Percentiles rank a stretch among this genome's conserved stretches.
phyloP scores from a whole-genome alignment of 2,113 vertebrate genomes.

The Sarotherodon lohbergeri region DNA sequence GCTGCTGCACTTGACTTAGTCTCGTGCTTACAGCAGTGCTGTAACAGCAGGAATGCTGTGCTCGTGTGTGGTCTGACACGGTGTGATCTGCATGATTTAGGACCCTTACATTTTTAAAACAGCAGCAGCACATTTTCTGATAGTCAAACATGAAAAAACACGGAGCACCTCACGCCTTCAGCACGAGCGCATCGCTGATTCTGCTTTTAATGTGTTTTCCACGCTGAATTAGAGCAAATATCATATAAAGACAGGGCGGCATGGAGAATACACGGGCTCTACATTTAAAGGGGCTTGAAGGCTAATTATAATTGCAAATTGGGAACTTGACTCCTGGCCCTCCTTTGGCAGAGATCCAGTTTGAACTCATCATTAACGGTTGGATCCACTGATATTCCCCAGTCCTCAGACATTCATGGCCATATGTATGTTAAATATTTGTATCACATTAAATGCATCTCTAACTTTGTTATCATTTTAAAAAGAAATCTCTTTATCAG shows the following conservation, averaged over 20 bases:
- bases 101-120: conserved; percentile 1
- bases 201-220: conserved; percentile 20
- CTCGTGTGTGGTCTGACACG: background rate
- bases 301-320: conserved; percentile 48
- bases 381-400: background rate
- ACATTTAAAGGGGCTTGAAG: conserved; percentile 28
- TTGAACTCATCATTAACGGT: conserved; percentile 22
- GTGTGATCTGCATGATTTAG: conserved; percentile 39
- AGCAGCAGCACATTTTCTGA: conserved; percentile 13
- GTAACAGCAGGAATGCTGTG: conserved; percentile 13
- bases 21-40: background rate
- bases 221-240: conserved; percentile 1
- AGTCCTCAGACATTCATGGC: background rate
- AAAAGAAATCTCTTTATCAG: background rate
- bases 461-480: background rate
- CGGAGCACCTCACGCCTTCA: background rate
- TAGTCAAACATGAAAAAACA: background rate
- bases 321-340: conserved; percentile 27
- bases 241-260: background rate
- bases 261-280: conserved; percentile 6
- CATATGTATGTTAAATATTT: background rate
- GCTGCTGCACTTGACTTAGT: background rate
- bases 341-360: conserved; percentile 1
- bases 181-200: background rate
- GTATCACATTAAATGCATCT: background rate